Base-by-base conservation (phyloP, 2,888 invertebrate genomes). In the Apamea monoglypha region DNA sequence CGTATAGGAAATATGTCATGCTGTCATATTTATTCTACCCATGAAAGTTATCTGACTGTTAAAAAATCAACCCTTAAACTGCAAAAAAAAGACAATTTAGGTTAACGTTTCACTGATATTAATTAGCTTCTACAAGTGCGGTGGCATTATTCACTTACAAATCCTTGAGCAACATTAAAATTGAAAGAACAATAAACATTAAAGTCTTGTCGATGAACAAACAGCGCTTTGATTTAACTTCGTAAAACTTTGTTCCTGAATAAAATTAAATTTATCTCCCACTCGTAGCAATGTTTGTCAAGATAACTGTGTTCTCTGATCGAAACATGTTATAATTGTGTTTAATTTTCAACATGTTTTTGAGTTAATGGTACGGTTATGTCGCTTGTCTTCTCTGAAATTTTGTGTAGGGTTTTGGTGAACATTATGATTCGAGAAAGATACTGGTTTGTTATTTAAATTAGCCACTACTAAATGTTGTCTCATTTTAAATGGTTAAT, bases 251-350 rank as follows among this genome's bases (percentile, higher is more conserved):
- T 66, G 76, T 63, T 79, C 32, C 29, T 44, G 25, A 70, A 84
- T 84, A 12, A 80, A 76, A 78, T 80, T 70, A 71, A 83, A 80
- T 83, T 50, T 72, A 71, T 74, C 36, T 71, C 18, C 1, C 32
- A n/a, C 47, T 76, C 67, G 61, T 78, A 68, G 78, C 56, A n/a
- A 78, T 78, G 81, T 73, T 81, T 81, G 50, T 72, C 12, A 80
- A 78, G 78, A 73, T 63, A 81, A 77, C 63, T 76, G 78, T 74
- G 68, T 16, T 64, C 66, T 32, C 1, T 74, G 76, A 70, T 76
- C 50, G 14, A 3, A 80, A 67, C 29, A 56, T 70, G 36, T 76
- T 74, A 40, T 68, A 79, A 77, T 79, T 81, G 61, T 56, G 18
- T 78, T 77, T 78, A 76, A 76, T 74, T 74, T 36, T 53, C 53